Evolutionary conservation across 2,888 invertebrate species (phyloP), one percentile per base, ranked within the genome.

Genomic region (Xanthia icteritia): DNA sequence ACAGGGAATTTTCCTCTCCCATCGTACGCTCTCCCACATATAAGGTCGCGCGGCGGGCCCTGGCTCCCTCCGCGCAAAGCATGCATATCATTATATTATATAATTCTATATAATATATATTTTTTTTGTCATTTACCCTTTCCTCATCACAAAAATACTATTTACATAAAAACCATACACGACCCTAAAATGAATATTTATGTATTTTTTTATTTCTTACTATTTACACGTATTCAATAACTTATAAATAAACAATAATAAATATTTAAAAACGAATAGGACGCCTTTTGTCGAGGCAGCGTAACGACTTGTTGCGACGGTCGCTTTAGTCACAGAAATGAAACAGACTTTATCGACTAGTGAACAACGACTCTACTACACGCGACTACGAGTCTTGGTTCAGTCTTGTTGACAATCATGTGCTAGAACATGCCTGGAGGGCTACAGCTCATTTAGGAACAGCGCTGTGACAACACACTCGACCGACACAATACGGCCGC

Each of bases 171-270:
- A 91, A 91, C 90, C 90, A 89, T 92, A 92, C 93, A 93, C 92
- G 91, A 93, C 93, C 92, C 92, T 95, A 94, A 93, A 94, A 92
- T 90, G 91, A 93, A 94, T 93, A 93, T 93, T 92, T 94, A 93
- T 94, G 91, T 93, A 71, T 92, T 92, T 92, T 91, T 92, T 91
- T 88, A 93, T 92, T 92, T 93, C 94, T 94, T 94, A 94, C 91
- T 96, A 95, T 96, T 91, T 96, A 96, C 95, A 95, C 87, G 88
- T 89, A 91, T 94, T 95, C 95, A 96, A 96, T 94, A 95, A 94
- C 96, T 96, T 96, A 96, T 87, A 95, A 95, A 96, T 92, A 94
- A 95, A 95, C 89, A 93, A 95, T 95, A 95, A 95, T 95, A 95
- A 95, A 96, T 95, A 95, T 89, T 90, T 95, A 94, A 94, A 96